A percentile compares a stretch with the other conserved stretches of the same genome.
Conservation (phyloP, 2,888 invertebrate genomes). For the Tuta absoluta region DNA sequence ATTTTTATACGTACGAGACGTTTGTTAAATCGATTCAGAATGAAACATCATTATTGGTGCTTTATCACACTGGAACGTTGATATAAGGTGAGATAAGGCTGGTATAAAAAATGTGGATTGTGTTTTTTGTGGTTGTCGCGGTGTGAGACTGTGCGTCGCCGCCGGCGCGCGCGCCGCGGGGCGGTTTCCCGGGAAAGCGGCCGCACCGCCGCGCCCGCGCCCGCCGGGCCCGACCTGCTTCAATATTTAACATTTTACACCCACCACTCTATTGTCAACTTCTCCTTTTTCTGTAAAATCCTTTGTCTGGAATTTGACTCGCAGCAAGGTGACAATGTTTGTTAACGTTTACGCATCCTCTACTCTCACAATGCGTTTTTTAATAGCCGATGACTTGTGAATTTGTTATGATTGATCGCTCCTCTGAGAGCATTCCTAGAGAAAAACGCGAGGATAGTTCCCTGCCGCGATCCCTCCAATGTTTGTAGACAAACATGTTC, state of each 20-base stretch:
- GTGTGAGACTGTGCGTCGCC: conserved; percentile 75
- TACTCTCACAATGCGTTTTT: conserved; percentile 72
- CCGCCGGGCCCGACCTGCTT: conserved; percentile 54
- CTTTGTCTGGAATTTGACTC: conserved; percentile 72
- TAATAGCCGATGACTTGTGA: conserved; percentile 79
- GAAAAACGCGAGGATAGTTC: conserved; percentile 59
- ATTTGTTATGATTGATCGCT: conserved; percentile 78
- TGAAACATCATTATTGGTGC: conserved; percentile 81
- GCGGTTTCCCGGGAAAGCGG: conserved; percentile 75
- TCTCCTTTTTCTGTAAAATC: conserved; percentile 64
- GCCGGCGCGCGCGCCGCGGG: conserved; percentile 74
- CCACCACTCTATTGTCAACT: conserved; percentile 67
- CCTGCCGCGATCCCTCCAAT: conserved; percentile 47
- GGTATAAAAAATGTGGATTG: conserved; percentile 62
- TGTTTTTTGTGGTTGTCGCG: conserved; percentile 70
- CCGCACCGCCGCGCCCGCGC: conserved; percentile 38
- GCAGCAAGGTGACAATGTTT: conserved; percentile 77
- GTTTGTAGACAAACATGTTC: conserved; percentile 41
- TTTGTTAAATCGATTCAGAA: conserved; percentile 71
- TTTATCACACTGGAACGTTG: conserved; percentile 73
- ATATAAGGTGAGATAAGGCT: conserved; percentile 71
- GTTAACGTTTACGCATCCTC: conserved; percentile 71
- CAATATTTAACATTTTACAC: conserved; percentile 77
- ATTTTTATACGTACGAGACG: conserved; percentile 56
- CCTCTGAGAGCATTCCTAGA: conserved; percentile 48